phyloP scores from a whole-genome alignment of 37 sponge, comb jelly and placozoan species.

The Axinella damicornis region DNA sequence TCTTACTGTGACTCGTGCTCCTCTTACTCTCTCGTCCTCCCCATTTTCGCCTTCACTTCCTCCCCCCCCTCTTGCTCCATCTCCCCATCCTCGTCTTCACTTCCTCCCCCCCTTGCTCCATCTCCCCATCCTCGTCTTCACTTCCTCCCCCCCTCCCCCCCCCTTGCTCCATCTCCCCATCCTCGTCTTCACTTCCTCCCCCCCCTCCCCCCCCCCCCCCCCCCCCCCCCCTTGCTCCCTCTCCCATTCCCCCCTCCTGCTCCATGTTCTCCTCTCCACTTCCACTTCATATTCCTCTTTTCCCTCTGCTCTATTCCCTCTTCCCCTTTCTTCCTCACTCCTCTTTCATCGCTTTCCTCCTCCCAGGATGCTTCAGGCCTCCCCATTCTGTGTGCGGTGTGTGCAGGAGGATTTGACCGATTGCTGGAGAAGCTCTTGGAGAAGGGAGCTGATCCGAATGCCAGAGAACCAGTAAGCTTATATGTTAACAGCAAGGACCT shows the following conservation, averaged over 20 bases:
- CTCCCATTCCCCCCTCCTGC: neutral
- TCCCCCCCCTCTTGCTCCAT: neutral
- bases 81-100: no score
- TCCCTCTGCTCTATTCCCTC: no score
- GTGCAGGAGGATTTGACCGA: constrained; percentile 57
- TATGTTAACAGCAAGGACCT: neutral
- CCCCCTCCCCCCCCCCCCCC: neutral
- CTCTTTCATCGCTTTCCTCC: neutral
- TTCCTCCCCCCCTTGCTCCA: no score
- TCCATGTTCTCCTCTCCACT: no score
- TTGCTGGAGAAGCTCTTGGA: constrained; percentile 77
- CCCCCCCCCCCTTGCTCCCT: no score
- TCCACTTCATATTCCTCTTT: no score
- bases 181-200: no score
- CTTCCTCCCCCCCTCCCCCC: neutral
- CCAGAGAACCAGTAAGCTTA: constrained; percentile 50
- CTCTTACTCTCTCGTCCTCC: no score
- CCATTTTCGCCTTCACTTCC: no score
- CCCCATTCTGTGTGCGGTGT: constrained; percentile 85
- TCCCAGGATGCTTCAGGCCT: constrained; percentile 45
- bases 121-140: no score
- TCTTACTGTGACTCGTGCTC: neutral
- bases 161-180: no score
- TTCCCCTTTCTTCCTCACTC: neutral
- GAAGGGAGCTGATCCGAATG: constrained; percentile 86